Conservation (phyloP, 2,888 invertebrate genomes). For the Cantharis rufa region DNA sequence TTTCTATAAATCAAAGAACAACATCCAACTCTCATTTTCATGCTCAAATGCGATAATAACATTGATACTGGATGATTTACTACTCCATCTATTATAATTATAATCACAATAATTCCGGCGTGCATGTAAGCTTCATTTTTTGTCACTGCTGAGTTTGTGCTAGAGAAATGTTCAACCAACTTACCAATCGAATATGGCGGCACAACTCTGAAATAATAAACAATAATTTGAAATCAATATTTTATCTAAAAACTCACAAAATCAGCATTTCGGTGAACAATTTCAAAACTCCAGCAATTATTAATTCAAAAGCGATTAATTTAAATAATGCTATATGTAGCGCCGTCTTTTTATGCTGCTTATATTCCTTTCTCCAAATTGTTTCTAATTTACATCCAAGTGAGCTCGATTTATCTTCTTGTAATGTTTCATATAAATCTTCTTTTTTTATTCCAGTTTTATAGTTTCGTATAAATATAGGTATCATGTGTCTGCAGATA, state of each 20-base stretch:
- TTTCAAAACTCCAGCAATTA: conserved; percentile 44
- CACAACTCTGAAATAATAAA: conserved; percentile 43
- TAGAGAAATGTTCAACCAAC: conserved; percentile 66
- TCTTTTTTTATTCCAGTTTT: conserved; percentile 57
- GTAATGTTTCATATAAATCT: conserved; percentile 73
- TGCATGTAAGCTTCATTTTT: conserved; percentile 72
- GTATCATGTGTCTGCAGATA: conserved; percentile 15
- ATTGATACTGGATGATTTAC: conserved; percentile 82
- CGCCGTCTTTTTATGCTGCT: conserved; percentile 47
- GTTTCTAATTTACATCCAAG: conserved; percentile 69
- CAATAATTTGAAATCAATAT: not conserved
- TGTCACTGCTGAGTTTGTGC: conserved; percentile 47
- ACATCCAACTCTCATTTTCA: conserved; percentile 82
- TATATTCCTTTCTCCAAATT: conserved; percentile 52
- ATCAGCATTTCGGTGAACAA: conserved; percentile 47
- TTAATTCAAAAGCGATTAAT: conserved; percentile 46
- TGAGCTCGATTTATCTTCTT: conserved; percentile 67
- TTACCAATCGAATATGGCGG: conserved; percentile 63
- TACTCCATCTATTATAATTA: conserved; percentile 43
- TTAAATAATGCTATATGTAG: conserved; percentile 46
- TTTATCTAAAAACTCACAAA: conserved; percentile 45
- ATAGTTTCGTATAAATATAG: conserved; percentile 14
- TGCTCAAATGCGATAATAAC: conserved; percentile 80
- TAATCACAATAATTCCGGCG: conserved; percentile 68
- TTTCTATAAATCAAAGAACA: conserved; percentile 85